phyloP scores from a whole-genome alignment of 2,888 invertebrate genomes.

The Horisme vitalbata region DNA sequence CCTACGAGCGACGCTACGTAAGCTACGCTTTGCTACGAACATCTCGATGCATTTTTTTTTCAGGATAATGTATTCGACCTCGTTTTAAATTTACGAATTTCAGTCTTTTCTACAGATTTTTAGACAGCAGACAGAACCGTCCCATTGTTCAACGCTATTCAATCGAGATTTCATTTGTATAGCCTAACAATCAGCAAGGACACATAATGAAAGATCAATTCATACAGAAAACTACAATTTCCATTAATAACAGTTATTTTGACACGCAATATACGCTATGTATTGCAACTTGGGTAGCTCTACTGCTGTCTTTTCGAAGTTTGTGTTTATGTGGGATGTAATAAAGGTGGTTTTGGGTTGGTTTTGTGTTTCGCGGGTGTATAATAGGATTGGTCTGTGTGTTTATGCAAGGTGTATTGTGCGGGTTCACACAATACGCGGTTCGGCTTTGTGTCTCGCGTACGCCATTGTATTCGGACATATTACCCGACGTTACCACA shows the following conservation, averaged over 20 bases:
- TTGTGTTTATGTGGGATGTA: conserved; percentile 32
- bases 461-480: conserved; percentile 77
- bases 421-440: conserved; percentile 74
- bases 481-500: conserved; percentile 78
- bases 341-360: conserved; percentile 55
- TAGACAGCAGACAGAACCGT: conserved; percentile 16
- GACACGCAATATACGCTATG: conserved; percentile 58
- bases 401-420: conserved; percentile 78
- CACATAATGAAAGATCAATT: conserved; percentile 56
- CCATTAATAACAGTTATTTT: conserved; percentile 70
- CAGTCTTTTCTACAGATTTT: conserved; percentile 11
- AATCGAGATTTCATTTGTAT: conserved; percentile 28
- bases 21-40: too few species aligned
- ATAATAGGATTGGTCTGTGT: conserved; percentile 48
- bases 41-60: too few species aligned
- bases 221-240: conserved; percentile 61
- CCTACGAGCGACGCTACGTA: too few species aligned
- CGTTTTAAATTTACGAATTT: conserved; percentile 12
- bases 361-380: conserved; percentile 51
- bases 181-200: conserved; percentile 45
- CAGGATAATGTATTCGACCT: conserved; percentile 4
- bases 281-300: conserved; percentile 36
- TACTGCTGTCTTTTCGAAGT: conserved; percentile 25
- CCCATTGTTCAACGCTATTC: conserved; percentile 31
- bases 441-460: conserved; percentile 74